Evolutionary conservation across 2,888 invertebrate species (phyloP), one percentile per base, ranked within the genome.

Genomic region (Achlya flavicornis): DNA sequence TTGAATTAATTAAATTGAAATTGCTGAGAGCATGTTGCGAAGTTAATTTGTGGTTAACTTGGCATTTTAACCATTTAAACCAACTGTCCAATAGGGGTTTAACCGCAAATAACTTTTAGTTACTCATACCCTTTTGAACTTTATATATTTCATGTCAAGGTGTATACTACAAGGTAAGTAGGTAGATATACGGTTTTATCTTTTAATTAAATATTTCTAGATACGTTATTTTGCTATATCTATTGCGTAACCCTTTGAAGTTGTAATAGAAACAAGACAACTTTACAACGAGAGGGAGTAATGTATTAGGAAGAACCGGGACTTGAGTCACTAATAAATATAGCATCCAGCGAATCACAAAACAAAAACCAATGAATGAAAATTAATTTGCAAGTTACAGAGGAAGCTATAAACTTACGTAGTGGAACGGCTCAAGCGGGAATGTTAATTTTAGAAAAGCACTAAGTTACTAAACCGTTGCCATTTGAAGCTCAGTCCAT

Each of bases 341-440:
- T 38, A 60, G 19, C 4, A 38, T 33, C 11, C 19, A 11, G 19
- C 11, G 41, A 60, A 60, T 60, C 41, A 26, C 41, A 60, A 60
- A 41, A 60, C 60, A 60, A 60, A 59, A 67, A 71, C 61, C 69
- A 72, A 71, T 66, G 66, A 72, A 76, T 66, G 71, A 69, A 76
- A 73, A 77, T 80, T 79, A 81, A 84, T 85, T 80, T 78, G 71
- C 70, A 67, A 77, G 72, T 71, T 71, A 70, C 69, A 63, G 62
- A 75, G 82, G 82, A 84, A 82, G 79, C 76, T 70, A 77, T 84
- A 83, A 84, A 84, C 71, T 70, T 71, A 60, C 73, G 62, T 74
- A 67, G 71, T 76, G 69, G 71, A 78, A 74, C 80, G 66, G 73
- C 65, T 68, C 62, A 66, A 68, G 73, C 64, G 72, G 68, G 68